Evolutionary conservation across 2,888 invertebrate genomes (phyloP).

Genomic region (Ichneumon xanthorius): DNA sequence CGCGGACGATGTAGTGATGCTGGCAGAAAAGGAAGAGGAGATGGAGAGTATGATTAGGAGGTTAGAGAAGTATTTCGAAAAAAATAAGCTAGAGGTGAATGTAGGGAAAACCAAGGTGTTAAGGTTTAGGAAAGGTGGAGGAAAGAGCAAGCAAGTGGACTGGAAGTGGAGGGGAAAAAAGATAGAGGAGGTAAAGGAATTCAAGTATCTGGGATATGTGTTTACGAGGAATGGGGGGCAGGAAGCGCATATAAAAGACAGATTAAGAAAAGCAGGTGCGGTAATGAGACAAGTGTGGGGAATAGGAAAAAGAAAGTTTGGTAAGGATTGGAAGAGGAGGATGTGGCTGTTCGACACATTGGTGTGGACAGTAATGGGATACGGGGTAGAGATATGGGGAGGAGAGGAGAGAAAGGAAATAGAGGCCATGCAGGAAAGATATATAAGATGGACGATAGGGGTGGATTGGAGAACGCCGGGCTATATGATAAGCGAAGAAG

Average conservation of each 20-base stretch:
- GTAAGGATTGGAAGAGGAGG: slow-evolving; percentile 16
- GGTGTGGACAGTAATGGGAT: slow-evolving; percentile 42
- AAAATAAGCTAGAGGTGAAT: too few species aligned
- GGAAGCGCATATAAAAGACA: too few species aligned
- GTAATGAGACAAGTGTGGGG: too few species aligned
- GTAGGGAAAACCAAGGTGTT: too few species aligned
- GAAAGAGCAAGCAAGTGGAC: too few species aligned
- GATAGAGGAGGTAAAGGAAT: slow-evolving; percentile 24
- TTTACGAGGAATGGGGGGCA: too few species aligned
- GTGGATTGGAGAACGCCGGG: too few species aligned
- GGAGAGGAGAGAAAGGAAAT: slow-evolving; percentile 13
- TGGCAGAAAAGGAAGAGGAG: slow-evolving; percentile 24
- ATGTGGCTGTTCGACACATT: slow-evolving; percentile 38
- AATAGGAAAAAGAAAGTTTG: slow-evolving; percentile 37
- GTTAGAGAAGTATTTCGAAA: slow-evolving; percentile 6
- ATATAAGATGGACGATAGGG: slow-evolving; percentile 28
- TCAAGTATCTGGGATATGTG: too few species aligned
- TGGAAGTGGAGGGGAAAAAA: not conserved
- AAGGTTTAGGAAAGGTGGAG: too few species aligned
- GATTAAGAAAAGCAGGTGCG: too few species aligned
- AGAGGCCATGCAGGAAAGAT: slow-evolving; percentile 30
- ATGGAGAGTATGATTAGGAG: slow-evolving; percentile 33
- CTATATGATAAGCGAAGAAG: too few species aligned
- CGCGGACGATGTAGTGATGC: too few species aligned
- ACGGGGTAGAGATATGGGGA: slow-evolving; percentile 26